Conservation (phyloP, 2,888 invertebrate species). For the Eupithecia dodoneata region DNA sequence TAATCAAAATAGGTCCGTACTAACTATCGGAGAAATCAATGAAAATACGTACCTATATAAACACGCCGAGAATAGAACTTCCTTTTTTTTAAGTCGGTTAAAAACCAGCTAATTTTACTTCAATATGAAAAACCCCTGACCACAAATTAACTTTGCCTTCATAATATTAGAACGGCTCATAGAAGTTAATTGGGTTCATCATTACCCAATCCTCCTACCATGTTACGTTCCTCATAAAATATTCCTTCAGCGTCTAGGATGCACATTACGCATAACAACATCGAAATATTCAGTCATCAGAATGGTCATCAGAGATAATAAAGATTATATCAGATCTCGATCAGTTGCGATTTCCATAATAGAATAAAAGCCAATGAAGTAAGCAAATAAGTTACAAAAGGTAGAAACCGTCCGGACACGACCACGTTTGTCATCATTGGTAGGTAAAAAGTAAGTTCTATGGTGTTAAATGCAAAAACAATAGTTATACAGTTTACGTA, state of each 20-base stretch:
- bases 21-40: too few species aligned
- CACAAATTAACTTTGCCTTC: too few species aligned
- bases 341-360: neutral
- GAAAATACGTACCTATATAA: too few species aligned
- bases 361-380: too few species aligned
- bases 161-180: too few species aligned
- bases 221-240: neutral
- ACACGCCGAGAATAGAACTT: too few species aligned
- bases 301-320: neutral
- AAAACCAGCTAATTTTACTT: too few species aligned
- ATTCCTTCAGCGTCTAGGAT: constrained; percentile 5
- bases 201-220: neutral
- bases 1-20: too few species aligned
- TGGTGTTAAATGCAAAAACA: constrained; percentile 15
- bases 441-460: neutral
- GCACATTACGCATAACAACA: neutral
- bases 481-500: constrained; percentile 3
- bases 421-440: neutral
- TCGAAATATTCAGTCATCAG: constrained; percentile 1
- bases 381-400: too few species aligned
- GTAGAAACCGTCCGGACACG: neutral
- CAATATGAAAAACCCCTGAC: too few species aligned
- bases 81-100: too few species aligned
- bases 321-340: neutral
- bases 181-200: too few species aligned